Evolutionary conservation across 1,140 invertebrate species (phyloP).

Genomic region (Ganaspis sp.): DNA sequence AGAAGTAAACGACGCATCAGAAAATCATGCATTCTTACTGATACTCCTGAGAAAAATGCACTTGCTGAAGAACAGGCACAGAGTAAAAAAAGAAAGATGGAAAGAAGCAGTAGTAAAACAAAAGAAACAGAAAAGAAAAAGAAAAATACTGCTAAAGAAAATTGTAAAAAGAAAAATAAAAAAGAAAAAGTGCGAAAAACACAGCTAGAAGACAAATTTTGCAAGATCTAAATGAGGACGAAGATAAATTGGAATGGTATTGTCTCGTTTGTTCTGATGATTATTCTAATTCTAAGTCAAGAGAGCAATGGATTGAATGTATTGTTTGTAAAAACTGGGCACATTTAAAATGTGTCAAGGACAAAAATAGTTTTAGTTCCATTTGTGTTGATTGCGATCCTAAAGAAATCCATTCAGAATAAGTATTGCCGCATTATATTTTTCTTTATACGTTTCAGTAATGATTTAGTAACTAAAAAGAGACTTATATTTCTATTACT

Average conservation of each 20-base stretch:
- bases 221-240: neutral
- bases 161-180: too few relatives aligned
- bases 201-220: conserved; percentile 1
- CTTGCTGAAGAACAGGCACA: neutral
- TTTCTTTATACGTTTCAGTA: too few relatives aligned
- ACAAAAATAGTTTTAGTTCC: neutral
- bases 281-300: neutral
- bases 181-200: neutral
- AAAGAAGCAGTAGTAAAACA: neutral
- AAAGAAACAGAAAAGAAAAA: neutral
- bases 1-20: neutral
- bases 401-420: too few relatives aligned
- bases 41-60: conserved; percentile 25
- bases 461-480: too few relatives aligned
- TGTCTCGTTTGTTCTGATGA: neutral
- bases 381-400: too few relatives aligned
- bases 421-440: too few relatives aligned
- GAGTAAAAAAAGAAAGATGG: neutral
- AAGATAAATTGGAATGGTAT: neutral
- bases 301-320: neutral
- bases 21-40: conserved; percentile 15
- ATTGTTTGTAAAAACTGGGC: neutral
- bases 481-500: too few relatives aligned
- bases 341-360: neutral
- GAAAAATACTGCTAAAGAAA: neutral